These are phyloP conservation scores for Monochamus saltuarius DNA, from an alignment of 1,140 invertebrate genomes.

Conservation along the genomic window DNA sequence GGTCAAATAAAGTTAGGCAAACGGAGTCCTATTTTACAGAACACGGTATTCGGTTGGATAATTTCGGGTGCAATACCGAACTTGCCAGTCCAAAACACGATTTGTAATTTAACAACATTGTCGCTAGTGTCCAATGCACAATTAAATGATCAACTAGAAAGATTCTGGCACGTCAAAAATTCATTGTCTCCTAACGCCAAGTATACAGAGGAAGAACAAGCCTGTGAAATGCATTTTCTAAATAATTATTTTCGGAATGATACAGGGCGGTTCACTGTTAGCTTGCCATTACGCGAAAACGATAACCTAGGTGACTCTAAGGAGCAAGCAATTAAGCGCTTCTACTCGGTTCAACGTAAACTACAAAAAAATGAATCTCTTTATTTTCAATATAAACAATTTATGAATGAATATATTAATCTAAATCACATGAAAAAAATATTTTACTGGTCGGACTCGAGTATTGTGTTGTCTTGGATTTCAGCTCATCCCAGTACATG, in stretches of 20 bases:
- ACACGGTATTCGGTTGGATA: slow-evolving; percentile 23
- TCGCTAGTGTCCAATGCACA: slow-evolving; percentile 1
- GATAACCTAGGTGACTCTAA: too few relatives aligned
- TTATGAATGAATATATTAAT: background rate
- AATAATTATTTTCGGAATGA: background rate
- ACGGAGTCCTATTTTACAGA: slow-evolving; percentile 18
- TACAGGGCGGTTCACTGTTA: slow-evolving; percentile 3
- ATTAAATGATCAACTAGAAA: background rate
- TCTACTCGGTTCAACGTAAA: too few relatives aligned
- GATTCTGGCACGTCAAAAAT: slow-evolving; percentile 15
- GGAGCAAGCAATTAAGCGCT: too few relatives aligned
- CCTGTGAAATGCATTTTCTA: slow-evolving; percentile 8
- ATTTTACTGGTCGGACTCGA: too few relatives aligned
- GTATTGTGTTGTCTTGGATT: too few relatives aligned
- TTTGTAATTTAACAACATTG: background rate
- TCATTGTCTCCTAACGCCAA: background rate
- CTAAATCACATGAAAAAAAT: slow-evolving; percentile 10
- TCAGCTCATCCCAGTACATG: too few relatives aligned
- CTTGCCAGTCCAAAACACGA: background rate
- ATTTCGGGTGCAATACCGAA: slow-evolving; percentile 5
- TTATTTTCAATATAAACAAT: too few relatives aligned
- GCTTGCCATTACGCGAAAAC: slow-evolving; percentile 3
- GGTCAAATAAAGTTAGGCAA: slow-evolving; percentile 21
- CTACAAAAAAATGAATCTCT: too few relatives aligned
- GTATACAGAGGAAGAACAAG: slow-evolving; percentile 10